Conservation (phyloP, 1,140 invertebrate genomes). For the Calliopsis andreniformis region DNA sequence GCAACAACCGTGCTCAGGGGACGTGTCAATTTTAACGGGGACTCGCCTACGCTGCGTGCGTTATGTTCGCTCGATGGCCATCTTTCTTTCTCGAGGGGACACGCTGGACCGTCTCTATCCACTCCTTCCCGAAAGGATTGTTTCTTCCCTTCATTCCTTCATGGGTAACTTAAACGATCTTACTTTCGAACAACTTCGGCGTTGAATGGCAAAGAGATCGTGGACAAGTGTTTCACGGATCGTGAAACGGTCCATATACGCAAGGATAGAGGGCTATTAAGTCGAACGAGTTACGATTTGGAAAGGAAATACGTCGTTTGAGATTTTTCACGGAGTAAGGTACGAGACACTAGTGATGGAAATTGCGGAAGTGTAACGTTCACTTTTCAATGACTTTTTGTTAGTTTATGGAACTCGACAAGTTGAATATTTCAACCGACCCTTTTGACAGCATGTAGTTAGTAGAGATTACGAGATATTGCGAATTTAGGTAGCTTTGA, state of each 20-base stretch:
- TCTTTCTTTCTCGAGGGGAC: neutral
- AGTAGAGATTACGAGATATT: too few species aligned
- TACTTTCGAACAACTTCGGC: neutral
- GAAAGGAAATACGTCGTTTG: neutral
- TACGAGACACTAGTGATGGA: too few species aligned
- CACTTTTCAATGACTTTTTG: too few species aligned
- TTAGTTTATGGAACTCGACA: too few species aligned
- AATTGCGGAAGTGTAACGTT: too few species aligned
- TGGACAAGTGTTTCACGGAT: neutral
- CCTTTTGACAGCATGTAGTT: too few species aligned
- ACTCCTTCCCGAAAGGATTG: neutral
- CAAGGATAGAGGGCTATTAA: neutral
- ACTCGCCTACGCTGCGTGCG: neutral
- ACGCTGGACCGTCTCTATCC: neutral
- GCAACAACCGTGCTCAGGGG: slow-evolving; percentile 56
- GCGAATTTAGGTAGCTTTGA: too few species aligned
- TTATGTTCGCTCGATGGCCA: neutral
- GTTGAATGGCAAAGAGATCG: neutral
- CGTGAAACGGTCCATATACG: neutral
- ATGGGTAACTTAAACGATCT: neutral
- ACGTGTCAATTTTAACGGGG: slow-evolving; percentile 68
- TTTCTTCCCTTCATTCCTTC: too few species aligned
- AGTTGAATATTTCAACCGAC: too few species aligned
- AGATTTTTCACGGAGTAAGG: neutral
- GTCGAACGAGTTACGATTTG: neutral